phyloP scores from a whole-genome alignment of 1,140 invertebrate genomes.

The Apis dorsata region DNA sequence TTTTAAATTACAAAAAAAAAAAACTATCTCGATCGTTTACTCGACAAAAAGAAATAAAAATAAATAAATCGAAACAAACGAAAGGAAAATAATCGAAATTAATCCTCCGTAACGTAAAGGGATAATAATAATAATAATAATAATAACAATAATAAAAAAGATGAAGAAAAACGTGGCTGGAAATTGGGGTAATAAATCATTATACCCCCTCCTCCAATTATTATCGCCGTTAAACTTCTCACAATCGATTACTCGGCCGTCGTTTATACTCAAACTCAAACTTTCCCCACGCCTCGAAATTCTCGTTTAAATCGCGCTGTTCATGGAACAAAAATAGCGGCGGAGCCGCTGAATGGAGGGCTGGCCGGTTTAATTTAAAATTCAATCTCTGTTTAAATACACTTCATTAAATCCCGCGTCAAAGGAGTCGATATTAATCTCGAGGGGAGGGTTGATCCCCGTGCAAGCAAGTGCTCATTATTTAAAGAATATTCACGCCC shows the following conservation, averaged over 20 bases:
- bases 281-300: not conserved
- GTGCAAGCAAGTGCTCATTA: constrained; percentile 16
- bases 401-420: constrained; percentile 19
- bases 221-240: not conserved
- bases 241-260: not conserved
- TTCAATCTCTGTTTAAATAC: constrained; percentile 29
- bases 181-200: not conserved
- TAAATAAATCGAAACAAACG: too few relatives aligned
- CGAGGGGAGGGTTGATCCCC: not conserved
- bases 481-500: constrained; percentile 33
- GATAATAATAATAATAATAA: too few relatives aligned
- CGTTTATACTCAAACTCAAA: not conserved
- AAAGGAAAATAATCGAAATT: too few relatives aligned
- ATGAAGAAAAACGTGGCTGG: too few relatives aligned
- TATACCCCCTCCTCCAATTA: not conserved
- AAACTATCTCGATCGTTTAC: too few relatives aligned
- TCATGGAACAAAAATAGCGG: constrained; percentile 19
- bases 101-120: too few relatives aligned
- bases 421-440: constrained; percentile 28
- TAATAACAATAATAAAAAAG: too few relatives aligned
- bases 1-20: too few relatives aligned
- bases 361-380: constrained; percentile 22
- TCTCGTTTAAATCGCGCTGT: constrained; percentile 11
- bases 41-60: too few relatives aligned
- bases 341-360: not conserved